These are phyloP conservation scores for Amphipyra berbera DNA, from an alignment of 2,888 invertebrate species.

Conservation along the genomic window DNA sequence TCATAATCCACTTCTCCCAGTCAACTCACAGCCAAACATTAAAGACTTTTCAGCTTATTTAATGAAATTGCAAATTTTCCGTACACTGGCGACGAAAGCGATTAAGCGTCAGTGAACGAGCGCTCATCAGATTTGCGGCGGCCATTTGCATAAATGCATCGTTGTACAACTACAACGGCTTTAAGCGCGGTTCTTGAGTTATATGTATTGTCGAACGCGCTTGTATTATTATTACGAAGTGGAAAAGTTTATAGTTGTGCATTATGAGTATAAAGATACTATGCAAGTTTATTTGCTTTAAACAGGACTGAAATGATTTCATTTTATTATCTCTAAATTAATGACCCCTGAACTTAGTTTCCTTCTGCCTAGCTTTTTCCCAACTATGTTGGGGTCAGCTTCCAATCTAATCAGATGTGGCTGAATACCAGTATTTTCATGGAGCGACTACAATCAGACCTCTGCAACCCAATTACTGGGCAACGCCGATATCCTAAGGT, in stretches of 20 bases:
- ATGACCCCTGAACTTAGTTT: no score
- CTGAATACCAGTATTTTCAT: no score
- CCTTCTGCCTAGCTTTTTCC: no score
- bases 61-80: conserved; percentile 53
- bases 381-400: no score
- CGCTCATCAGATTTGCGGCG: conserved; percentile 55
- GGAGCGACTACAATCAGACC: no score
- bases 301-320: no score
- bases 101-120: conserved; percentile 51
- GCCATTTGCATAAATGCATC: conserved; percentile 55
- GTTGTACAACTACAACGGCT: conserved; percentile 24
- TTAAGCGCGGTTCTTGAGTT: conserved; percentile 5
- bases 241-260: neutral
- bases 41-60: conserved; percentile 56
- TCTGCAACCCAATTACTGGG: no score
- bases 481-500: no score
- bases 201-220: conserved; percentile 4
- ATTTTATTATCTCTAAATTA: no score
- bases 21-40: conserved; percentile 34
- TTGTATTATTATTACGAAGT: conserved; percentile 8
- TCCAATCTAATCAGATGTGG: no score
- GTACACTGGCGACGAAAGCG: conserved; percentile 44
- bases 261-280: neutral
- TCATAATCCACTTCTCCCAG: conserved; percentile 26
- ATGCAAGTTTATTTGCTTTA: no score